Conservation (phyloP, 2,888 invertebrate genomes). For the Brassicogethes aeneus region DNA sequence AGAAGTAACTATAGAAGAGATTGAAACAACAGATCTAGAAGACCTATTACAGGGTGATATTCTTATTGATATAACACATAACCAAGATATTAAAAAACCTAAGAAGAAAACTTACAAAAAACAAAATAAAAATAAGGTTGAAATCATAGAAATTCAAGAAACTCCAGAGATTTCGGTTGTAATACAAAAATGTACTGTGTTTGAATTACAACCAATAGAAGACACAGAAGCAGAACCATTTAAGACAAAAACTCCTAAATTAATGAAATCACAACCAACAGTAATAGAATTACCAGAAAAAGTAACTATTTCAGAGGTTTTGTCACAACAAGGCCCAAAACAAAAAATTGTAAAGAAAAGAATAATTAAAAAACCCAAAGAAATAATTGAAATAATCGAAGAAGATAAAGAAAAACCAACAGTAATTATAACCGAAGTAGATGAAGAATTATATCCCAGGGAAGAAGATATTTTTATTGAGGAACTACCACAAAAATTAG, state of each 20-base stretch:
- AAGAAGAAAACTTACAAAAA: slow-evolving; percentile 43
- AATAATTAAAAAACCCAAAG: slow-evolving; percentile 31
- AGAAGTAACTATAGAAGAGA: slow-evolving; percentile 31
- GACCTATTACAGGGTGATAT: slow-evolving; percentile 28
- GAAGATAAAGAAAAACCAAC: slow-evolving; percentile 39
- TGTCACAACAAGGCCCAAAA: slow-evolving; percentile 20
- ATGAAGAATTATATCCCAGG: slow-evolving; percentile 18
- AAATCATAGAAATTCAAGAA: slow-evolving; percentile 28
- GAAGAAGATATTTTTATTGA: slow-evolving; percentile 17
- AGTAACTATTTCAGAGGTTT: slow-evolving; percentile 21
- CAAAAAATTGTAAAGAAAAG: slow-evolving; percentile 30
- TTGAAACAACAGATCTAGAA: slow-evolving; percentile 10
- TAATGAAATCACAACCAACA: slow-evolving; percentile 19
- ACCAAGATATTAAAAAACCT: slow-evolving; percentile 33
- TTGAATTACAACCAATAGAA: not conserved
- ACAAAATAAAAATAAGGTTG: slow-evolving; percentile 30
- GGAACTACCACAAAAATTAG: slow-evolving; percentile 16
- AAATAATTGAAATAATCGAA: slow-evolving; percentile 41
- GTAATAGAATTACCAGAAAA: slow-evolving; percentile 25
- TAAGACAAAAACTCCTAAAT: slow-evolving; percentile 16
- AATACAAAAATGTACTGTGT: not conserved
- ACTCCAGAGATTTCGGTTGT: slow-evolving; percentile 9
- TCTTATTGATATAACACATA: slow-evolving; percentile 22
- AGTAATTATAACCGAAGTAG: slow-evolving; percentile 26
- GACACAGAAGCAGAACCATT: slow-evolving; percentile 14